Conservation (phyloP, 2,888 invertebrate genomes). For the Mimachlamys varia region DNA sequence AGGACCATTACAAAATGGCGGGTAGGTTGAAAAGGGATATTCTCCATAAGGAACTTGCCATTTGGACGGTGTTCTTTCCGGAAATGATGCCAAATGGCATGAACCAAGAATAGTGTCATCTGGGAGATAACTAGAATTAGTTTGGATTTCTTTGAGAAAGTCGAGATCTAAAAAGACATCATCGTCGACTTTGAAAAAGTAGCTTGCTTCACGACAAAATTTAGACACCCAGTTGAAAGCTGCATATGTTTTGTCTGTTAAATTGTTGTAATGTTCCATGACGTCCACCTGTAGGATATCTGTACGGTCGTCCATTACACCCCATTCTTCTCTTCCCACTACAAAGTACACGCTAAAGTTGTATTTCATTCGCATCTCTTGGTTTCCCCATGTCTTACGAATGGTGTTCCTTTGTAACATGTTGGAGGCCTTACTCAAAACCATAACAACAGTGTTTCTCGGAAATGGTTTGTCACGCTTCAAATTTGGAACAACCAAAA, state of each 20-base stretch:
- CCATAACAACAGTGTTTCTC: not conserved
- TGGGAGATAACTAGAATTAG: not conserved
- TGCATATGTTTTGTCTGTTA: not conserved
- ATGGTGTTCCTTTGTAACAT: not conserved
- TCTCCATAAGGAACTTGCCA: conserved; percentile 11
- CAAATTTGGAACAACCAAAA: not conserved
- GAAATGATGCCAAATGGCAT: not conserved
- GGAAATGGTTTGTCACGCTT: not conserved
- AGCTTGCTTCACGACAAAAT: not conserved
- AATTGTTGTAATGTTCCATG: not conserved
- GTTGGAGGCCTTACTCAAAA: not conserved
- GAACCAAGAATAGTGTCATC: not conserved
- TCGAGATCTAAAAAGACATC: not conserved
- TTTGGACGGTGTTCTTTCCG: not conserved
- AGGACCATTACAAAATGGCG: conserved; percentile 12
- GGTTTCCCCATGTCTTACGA: not conserved
- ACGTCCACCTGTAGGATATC: not conserved
- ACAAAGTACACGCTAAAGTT: not conserved
- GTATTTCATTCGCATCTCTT: not conserved
- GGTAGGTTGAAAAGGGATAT: not conserved
- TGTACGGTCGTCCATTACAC: not conserved
- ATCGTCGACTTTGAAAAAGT: conserved; percentile 8
- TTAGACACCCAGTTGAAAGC: not conserved
- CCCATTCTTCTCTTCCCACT: not conserved
- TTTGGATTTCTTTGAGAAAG: not conserved